A percentile compares a stretch with the other conserved stretches of the same genome.
These are phyloP conservation scores for Anoplolepis gracilipes DNA, from an alignment of 1,140 invertebrate species.

Conservation along the genomic window DNA sequence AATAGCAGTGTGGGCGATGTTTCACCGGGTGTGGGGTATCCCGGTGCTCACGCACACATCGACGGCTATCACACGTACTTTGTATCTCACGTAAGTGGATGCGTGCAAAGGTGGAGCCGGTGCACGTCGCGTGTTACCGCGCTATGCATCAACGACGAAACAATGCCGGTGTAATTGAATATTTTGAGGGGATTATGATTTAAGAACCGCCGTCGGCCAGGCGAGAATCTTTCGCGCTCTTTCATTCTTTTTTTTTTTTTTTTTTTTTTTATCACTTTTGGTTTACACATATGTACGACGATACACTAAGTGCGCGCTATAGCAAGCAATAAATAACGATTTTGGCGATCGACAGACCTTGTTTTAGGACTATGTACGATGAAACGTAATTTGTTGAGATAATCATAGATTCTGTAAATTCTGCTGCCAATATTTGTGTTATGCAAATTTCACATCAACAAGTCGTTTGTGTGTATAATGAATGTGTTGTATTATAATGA, in stretches of 20 bases:
- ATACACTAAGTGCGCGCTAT: slow-evolving; percentile 13
- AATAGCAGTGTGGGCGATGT: slow-evolving; percentile 35
- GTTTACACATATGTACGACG: slow-evolving; percentile 34
- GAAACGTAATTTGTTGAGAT: not conserved
- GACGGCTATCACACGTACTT: slow-evolving; percentile 20
- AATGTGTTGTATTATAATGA: not conserved
- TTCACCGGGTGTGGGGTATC: not conserved
- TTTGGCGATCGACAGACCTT: slow-evolving; percentile 18
- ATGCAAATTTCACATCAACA: slow-evolving; percentile 4
- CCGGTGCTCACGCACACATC: slow-evolving; percentile 2
- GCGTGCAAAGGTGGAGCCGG: slow-evolving; percentile 40
- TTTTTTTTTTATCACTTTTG: slow-evolving; percentile 18
- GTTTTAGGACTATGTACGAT: not conserved
- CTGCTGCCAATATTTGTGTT: not conserved
- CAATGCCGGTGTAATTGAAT: slow-evolving; percentile 62
- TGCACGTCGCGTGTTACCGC: slow-evolving; percentile 54
- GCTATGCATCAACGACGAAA: slow-evolving; percentile 60
- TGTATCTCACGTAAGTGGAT: slow-evolving; percentile 48
- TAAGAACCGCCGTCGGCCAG: slow-evolving; percentile 46
- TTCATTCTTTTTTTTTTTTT: no score
- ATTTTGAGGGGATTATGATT: slow-evolving; percentile 59
- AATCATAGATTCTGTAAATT: slow-evolving; percentile 43
- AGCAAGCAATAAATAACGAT: slow-evolving; percentile 49
- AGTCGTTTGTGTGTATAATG: not conserved
- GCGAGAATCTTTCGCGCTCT: not conserved